These are phyloP conservation scores for Gortyna flavago DNA, from an alignment of 2,888 invertebrate genomes.

Conservation along the genomic window DNA sequence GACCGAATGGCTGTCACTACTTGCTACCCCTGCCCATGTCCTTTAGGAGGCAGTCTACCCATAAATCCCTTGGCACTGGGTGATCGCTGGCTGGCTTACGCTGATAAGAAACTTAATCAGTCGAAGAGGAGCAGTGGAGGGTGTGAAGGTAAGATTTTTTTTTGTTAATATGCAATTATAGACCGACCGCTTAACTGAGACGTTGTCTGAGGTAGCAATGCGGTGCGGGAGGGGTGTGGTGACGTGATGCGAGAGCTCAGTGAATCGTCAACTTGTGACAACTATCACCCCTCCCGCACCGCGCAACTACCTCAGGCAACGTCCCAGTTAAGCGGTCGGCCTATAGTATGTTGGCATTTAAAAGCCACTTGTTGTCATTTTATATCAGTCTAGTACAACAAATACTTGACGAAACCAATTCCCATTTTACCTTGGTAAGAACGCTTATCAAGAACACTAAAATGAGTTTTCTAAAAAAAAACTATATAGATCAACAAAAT, in stretches of 20 bases:
- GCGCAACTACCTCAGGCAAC: too few species aligned
- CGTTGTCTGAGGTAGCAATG: too few species aligned
- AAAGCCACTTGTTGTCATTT: neutral
- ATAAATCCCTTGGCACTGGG: constrained; percentile 96
- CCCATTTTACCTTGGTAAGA: neutral
- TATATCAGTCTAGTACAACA: neutral
- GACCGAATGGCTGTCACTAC: constrained; percentile 96
- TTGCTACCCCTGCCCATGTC: constrained; percentile 96
- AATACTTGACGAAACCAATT: too few species aligned
- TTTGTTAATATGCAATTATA: neutral
- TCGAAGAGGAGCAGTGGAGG: constrained; percentile 95
- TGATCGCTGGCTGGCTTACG: constrained; percentile 95
- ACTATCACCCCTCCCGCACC: too few species aligned
- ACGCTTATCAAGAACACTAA: neutral
- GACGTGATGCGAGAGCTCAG: too few species aligned
- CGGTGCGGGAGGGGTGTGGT: too few species aligned
- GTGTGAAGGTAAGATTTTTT: constrained; percentile 91
- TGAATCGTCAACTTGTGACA: too few species aligned
- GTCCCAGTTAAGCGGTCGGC: too few species aligned
- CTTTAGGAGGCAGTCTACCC: constrained; percentile 85
- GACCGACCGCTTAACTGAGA: too few species aligned
- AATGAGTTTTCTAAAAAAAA: constrained; percentile 33
- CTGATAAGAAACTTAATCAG: constrained; percentile 95
- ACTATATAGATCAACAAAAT: constrained; percentile 19
- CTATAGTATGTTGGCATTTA: neutral